A percentile compares a stretch with the other conserved stretches of the same genome.
Conservation (phyloP, 1,140 invertebrate species). For the Temnothorax longispinosus region DNA sequence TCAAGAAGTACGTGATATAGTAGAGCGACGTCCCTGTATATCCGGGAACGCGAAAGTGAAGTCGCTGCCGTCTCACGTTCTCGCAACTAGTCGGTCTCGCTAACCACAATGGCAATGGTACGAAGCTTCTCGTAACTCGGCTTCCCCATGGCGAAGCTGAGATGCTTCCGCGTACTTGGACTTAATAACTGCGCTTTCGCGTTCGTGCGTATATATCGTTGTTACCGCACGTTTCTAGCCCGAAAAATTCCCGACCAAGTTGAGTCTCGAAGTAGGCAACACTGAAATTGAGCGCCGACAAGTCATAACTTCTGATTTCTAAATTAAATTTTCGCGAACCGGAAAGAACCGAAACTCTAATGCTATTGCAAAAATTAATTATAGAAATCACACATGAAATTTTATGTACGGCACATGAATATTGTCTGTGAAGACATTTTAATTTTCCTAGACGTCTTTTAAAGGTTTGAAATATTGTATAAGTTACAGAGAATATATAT, state of each 20-base stretch:
- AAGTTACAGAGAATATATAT: neutral
- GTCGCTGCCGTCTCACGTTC: conserved; percentile 37
- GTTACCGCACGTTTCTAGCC: neutral
- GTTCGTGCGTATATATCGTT: conserved; percentile 4
- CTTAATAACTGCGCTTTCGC: conserved; percentile 69
- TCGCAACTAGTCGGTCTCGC: conserved; percentile 44
- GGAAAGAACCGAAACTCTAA: neutral
- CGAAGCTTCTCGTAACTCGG: conserved; percentile 21
- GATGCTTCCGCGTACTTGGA: conserved; percentile 58
- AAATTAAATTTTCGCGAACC: conserved; percentile 3
- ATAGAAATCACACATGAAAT: neutral
- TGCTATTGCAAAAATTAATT: neutral
- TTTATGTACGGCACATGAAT: neutral
- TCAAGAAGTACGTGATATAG: conserved; percentile 51
- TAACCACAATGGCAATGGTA: conserved; percentile 23
- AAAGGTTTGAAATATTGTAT: neutral
- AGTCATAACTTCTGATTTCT: conserved; percentile 1
- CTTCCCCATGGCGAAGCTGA: conserved; percentile 30
- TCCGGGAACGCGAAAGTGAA: conserved; percentile 53
- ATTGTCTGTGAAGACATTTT: neutral
- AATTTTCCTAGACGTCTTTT: neutral
- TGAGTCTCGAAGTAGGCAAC: neutral
- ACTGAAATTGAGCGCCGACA: conserved; percentile 14
- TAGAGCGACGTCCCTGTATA: conserved; percentile 62
- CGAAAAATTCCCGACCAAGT: neutral